Conservation (phyloP, 1,140 invertebrate genomes). For the Eueides isabella region DNA sequence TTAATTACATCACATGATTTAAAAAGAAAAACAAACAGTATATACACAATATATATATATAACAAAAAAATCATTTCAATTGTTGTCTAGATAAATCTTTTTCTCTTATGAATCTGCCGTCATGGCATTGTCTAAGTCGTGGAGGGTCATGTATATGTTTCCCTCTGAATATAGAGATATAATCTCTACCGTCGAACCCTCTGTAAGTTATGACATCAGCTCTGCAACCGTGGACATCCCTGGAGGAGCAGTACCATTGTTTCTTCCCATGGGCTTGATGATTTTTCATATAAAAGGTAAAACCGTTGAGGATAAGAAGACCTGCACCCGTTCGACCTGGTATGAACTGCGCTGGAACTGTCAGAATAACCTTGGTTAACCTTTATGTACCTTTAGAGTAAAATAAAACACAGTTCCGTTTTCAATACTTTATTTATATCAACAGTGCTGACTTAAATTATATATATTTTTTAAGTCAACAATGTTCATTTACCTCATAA, state of each 20-base stretch:
- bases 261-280: constrained; percentile 76
- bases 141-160: constrained; percentile 73
- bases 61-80: constrained; percentile 53
- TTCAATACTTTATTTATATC: constrained; percentile 45
- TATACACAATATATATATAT: constrained; percentile 37
- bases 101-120: constrained; percentile 76
- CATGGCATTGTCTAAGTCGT: constrained; percentile 68
- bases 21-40: constrained; percentile 49
- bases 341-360: constrained; percentile 76
- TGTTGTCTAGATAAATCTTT: constrained; percentile 65
- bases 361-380: constrained; percentile 67
- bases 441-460: constrained; percentile 21
- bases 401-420: constrained; percentile 54
- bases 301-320: constrained; percentile 71
- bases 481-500: constrained; percentile 10
- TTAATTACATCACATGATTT: constrained; percentile 63
- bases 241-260: constrained; percentile 76
- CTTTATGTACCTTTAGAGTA: constrained; percentile 33
- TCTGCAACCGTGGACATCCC: constrained; percentile 71
- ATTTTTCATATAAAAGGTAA: constrained; percentile 79
- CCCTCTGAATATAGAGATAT: constrained; percentile 75
- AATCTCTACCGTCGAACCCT: constrained; percentile 68
- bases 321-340: constrained; percentile 72
- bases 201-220: constrained; percentile 77
- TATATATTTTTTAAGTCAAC: constrained; percentile 16